phyloP scores from a whole-genome alignment of 2,888 invertebrate species.

The Malacosoma neustria region DNA sequence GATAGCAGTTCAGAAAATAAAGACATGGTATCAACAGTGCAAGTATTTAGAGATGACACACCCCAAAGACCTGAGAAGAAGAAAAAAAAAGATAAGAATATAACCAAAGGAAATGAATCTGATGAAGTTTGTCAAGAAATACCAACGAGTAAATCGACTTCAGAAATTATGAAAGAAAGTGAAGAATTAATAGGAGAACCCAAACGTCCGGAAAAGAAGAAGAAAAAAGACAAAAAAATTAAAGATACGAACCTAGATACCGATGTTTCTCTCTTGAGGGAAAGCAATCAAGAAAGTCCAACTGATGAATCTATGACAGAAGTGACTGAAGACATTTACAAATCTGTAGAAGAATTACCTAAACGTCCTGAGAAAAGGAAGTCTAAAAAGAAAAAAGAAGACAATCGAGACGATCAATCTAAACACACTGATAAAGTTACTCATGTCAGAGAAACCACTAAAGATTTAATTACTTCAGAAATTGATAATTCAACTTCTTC shows the following conservation, averaged over 20 bases:
- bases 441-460: not conserved
- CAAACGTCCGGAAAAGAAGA: not conserved
- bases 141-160: not conserved
- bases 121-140: no score
- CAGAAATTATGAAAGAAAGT: not conserved
- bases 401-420: not conserved
- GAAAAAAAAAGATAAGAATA: not conserved
- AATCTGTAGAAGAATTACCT: constrained; percentile 30
- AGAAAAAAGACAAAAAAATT: constrained; percentile 7
- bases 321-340: not conserved
- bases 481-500: not conserved
- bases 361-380: constrained; percentile 77
- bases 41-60: not conserved
- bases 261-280: not conserved
- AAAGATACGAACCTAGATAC: not conserved
- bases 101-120: not conserved
- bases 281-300: not conserved
- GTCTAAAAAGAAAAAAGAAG: not conserved
- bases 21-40: not conserved
- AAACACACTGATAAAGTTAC: not conserved
- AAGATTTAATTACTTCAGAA: not conserved
- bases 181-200: not conserved
- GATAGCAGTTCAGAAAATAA: not conserved
- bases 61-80: not conserved
- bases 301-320: not conserved